A percentile compares a stretch with the other conserved stretches of the same genome.
Conservation (phyloP, 2,113 vertebrate genomes). For the Rhinolophus ferrumequinum region DNA sequence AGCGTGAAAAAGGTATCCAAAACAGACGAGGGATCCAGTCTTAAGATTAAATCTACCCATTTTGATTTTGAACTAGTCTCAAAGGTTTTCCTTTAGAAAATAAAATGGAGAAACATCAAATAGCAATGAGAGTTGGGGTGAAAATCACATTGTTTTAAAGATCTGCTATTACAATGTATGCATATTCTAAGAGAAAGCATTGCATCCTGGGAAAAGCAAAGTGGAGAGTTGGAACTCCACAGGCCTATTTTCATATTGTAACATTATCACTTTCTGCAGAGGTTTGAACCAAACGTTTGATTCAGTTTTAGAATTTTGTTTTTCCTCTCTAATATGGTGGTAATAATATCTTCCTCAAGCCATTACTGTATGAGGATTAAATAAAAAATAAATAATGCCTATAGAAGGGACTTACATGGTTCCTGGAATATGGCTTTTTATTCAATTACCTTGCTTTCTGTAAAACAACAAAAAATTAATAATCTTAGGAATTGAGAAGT, state of each 20-base stretch:
- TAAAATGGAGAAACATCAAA: slow-evolving; percentile 9
- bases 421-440: neutral
- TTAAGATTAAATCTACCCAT: neutral
- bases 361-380: slow-evolving; percentile 2
- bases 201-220: neutral
- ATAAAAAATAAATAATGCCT: slow-evolving; percentile 38
- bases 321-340: neutral
- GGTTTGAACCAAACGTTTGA: slow-evolving; percentile 8
- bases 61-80: slow-evolving; percentile 28
- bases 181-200: neutral
- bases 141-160: neutral
- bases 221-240: neutral
- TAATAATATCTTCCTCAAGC: neutral
- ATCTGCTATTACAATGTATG: neutral
- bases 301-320: neutral
- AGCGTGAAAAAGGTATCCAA: neutral
- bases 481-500: neutral
- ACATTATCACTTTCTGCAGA: neutral
- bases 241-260: neutral
- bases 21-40: neutral
- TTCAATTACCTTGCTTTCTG: neutral
- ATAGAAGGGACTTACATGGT: neutral
- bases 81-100: slow-evolving; percentile 20
- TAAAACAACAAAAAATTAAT: slow-evolving; percentile 33
- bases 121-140: neutral